These are phyloP conservation scores for Teleiodes luculella DNA, from an alignment of 2,888 invertebrate genomes.

Conservation along the genomic window DNA sequence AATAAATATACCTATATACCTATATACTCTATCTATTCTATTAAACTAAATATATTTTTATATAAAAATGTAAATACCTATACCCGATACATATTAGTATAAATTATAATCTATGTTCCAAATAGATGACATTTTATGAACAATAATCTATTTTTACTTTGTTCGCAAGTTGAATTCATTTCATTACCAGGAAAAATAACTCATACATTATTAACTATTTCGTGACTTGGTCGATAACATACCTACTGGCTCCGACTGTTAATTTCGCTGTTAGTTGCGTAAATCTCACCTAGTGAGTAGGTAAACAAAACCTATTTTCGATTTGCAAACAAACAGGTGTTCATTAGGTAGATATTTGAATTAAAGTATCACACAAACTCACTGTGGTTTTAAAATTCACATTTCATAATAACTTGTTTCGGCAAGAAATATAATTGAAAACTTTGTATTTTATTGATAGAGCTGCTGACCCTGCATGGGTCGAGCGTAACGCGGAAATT, in stretches of 20 bases:
- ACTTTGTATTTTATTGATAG: background rate
- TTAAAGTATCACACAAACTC: background rate
- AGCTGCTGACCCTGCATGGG: constrained; percentile 45
- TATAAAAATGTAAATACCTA: too few relatives aligned
- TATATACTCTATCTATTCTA: too few relatives aligned
- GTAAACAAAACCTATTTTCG: constrained; percentile 12
- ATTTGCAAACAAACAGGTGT: background rate
- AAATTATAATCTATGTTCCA: too few relatives aligned
- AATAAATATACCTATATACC: too few relatives aligned
- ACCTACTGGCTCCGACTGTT: background rate
- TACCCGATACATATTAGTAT: too few relatives aligned
- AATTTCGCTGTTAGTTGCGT: background rate
- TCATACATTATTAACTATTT: background rate
- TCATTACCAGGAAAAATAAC: background rate
- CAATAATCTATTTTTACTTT: too few relatives aligned
- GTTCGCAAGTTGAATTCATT: background rate
- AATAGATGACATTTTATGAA: too few relatives aligned
- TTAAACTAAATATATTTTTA: too few relatives aligned
- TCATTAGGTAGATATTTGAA: background rate
- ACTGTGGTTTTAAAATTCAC: background rate
- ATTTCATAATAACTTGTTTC: background rate
- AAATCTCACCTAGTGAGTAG: constrained; percentile 8
- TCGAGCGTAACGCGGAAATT: constrained; percentile 43
- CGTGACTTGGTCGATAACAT: background rate
- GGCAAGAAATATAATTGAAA: background rate